Evolutionary conservation across 2,113 vertebrate genomes (phyloP).

Genomic region (Dromiciops gliroides): DNA sequence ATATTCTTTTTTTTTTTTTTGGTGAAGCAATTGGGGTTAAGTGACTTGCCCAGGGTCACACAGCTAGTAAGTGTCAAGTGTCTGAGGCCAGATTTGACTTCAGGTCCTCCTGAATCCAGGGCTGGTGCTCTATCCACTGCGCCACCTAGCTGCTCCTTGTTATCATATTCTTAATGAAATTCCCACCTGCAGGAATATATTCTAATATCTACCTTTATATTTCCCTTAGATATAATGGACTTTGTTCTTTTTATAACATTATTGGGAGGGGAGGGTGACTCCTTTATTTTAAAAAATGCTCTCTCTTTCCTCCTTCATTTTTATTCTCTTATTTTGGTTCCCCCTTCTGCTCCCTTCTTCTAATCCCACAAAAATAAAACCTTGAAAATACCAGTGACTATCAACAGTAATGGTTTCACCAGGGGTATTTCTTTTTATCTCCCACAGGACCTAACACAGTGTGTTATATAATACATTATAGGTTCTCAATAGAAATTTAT

Average conservation of each 20-base stretch:
- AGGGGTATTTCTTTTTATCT: neutral
- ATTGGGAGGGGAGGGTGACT: neutral
- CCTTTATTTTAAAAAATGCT: neutral
- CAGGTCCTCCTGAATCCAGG: too few relatives aligned
- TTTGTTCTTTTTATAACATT: neutral
- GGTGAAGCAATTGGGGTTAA: too few relatives aligned
- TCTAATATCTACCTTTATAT: neutral
- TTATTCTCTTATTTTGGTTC: constrained; percentile 10
- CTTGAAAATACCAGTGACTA: neutral
- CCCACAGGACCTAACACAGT: neutral
- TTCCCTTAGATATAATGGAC: neutral
- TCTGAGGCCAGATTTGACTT: too few relatives aligned
- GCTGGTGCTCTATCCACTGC: too few relatives aligned
- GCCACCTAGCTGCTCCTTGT: too few relatives aligned
- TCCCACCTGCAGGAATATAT: neutral
- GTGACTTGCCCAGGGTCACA: too few relatives aligned
- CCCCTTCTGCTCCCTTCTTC: neutral
- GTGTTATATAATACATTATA: too few relatives aligned
- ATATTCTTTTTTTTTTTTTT: too few relatives aligned
- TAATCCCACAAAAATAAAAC: neutral
- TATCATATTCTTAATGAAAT: neutral
- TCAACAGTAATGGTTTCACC: neutral
- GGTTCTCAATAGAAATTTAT: neutral
- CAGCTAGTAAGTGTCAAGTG: too few relatives aligned
- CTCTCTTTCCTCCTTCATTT: constrained; percentile 4